A percentile compares a stretch with the other conserved stretches of the same genome.
Conservation (phyloP, 2,888 invertebrate genomes). For the Euclidia mi region DNA sequence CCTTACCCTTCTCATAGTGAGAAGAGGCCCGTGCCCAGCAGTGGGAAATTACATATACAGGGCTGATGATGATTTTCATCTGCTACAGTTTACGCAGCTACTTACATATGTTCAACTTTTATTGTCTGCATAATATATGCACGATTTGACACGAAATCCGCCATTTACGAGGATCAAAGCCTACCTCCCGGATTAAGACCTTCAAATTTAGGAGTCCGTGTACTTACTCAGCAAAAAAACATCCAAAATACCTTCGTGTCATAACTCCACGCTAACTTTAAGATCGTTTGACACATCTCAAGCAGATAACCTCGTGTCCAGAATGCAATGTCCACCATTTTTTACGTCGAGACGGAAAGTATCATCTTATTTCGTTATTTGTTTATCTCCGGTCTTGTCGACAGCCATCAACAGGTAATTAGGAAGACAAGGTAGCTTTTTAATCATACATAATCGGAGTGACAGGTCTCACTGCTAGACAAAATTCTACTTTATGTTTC, state of each 20-base stretch:
- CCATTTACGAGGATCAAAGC: no score
- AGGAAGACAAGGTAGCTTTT: constrained; percentile 77
- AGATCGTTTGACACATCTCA: constrained; percentile 49
- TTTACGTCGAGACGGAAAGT: constrained; percentile 72
- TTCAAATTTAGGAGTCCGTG: no score
- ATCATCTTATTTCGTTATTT: constrained; percentile 76
- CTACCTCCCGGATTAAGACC: no score
- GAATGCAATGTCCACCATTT: constrained; percentile 46
- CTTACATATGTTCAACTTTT: no score
- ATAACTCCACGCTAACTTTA: not conserved
- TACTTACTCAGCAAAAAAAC: no score
- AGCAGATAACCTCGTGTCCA: constrained; percentile 34
- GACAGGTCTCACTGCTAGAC: constrained; percentile 48
- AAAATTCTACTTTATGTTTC: constrained; percentile 32
- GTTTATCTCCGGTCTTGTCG: constrained; percentile 84
- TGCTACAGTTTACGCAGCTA: no score
- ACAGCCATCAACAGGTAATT: constrained; percentile 84
- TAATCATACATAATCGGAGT: constrained; percentile 81
- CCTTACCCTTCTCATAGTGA: no score
- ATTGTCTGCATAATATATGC: no score
- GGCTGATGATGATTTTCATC: no score
- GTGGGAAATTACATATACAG: no score
- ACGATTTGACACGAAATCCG: no score
- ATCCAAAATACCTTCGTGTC: not conserved
- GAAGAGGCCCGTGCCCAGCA: no score